Percentiles rank a stretch among this genome's conserved stretches.
phyloP scores from a whole-genome alignment of 2,113 vertebrate species.

The Noctilio leporinus region DNA sequence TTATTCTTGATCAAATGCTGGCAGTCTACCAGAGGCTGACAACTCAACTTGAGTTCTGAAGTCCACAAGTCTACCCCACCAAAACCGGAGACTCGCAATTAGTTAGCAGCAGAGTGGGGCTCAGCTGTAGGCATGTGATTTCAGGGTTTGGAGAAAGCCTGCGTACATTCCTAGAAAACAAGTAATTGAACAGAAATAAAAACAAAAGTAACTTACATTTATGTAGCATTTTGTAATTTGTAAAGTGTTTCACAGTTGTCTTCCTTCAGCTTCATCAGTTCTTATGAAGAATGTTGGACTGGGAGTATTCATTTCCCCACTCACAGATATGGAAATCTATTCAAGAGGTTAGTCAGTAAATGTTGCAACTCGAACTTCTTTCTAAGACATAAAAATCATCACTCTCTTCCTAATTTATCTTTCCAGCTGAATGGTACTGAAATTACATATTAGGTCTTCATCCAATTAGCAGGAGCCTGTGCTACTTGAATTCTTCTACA shows the following conservation, averaged over 20 bases:
- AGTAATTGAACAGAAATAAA: not conserved
- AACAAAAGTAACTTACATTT: not conserved
- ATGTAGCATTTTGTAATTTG: not conserved
- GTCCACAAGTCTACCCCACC: accelerated
- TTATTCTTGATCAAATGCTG: not conserved
- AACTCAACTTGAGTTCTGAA: not conserved
- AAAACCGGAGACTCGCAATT: not conserved
- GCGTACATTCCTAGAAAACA: not conserved
- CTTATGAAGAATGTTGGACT: not conserved
- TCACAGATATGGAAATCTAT: not conserved
- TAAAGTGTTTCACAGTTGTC: not conserved
- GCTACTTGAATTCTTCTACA: not conserved
- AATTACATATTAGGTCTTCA: not conserved
- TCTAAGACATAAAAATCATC: not conserved
- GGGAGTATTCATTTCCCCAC: not conserved
- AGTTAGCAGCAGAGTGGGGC: too few relatives aligned
- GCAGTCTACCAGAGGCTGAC: not conserved
- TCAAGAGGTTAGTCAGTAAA: not conserved
- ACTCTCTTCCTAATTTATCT: not conserved
- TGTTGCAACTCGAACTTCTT: not conserved
- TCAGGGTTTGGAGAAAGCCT: not conserved
- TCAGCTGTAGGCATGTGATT: accelerated
- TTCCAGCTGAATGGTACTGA: not conserved
- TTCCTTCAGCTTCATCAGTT: not conserved
- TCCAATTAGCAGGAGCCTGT: not conserved